phyloP scores from a whole-genome alignment of 1,140 invertebrate genomes.

The Centruroides vittatus region DNA sequence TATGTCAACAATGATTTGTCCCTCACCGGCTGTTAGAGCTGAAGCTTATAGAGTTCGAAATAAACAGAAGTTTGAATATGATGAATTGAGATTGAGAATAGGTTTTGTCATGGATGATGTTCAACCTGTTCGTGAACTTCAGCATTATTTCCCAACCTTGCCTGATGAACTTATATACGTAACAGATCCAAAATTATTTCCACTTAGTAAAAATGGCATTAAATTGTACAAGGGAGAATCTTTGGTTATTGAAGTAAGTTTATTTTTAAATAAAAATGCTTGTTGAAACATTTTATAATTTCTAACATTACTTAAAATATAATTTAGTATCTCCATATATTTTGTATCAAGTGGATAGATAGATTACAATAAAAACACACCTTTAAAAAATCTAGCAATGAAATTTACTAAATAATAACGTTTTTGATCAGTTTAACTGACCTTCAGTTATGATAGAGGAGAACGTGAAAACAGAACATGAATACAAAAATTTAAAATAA shows the following conservation, averaged over 20 bases:
- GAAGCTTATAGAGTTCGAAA: conserved; percentile 5
- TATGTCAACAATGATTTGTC: conserved; percentile 84
- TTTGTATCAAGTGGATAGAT: no score
- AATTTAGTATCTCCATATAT: no score
- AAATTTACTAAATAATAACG: no score
- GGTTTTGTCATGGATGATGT: conserved; percentile 96
- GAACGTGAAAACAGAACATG: no score
- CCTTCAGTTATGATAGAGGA: no score
- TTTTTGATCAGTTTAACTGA: no score
- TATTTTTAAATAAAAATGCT: not conserved
- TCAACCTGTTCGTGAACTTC: conserved; percentile 66
- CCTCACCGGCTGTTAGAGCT: conserved; percentile 57
- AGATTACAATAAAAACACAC: no score
- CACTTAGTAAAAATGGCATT: conserved; percentile 39
- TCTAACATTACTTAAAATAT: no score
- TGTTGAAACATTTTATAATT: no score
- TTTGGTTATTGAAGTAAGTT: conserved; percentile 68
- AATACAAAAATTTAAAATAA: no score
- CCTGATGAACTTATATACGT: conserved; percentile 69
- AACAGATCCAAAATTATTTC: conserved; percentile 78
- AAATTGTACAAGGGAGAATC: conserved; percentile 90
- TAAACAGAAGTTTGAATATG: conserved; percentile 14
- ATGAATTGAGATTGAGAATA: conserved; percentile 37
- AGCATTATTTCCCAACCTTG: conserved; percentile 67
- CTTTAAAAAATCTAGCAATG: no score